A percentile compares a stretch with the other conserved stretches of the same genome.
Evolutionary conservation across 1,140 invertebrate species (phyloP).

Genomic region (Eurosta solidaginis): DNA sequence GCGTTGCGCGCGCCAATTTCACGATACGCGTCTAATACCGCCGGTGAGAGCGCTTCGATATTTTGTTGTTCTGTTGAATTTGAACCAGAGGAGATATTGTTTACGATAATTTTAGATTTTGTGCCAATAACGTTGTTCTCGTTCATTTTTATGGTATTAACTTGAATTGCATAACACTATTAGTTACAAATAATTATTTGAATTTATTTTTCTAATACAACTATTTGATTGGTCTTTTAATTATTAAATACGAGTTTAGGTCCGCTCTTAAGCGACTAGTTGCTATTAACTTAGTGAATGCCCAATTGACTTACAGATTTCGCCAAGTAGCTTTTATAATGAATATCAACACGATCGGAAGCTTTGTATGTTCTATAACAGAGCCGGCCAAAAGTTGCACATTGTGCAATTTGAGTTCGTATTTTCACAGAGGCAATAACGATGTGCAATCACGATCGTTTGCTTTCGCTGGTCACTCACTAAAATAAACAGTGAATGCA

Average conservation of each 20-base stretch:
- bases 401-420: too few relatives aligned
- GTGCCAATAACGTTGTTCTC: background rate
- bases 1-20: background rate
- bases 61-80: background rate
- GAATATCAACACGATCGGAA: background rate
- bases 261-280: background rate
- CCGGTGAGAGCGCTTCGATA: slow-evolving; percentile 5
- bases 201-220: too few relatives aligned
- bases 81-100: background rate
- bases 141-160: background rate
- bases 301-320: background rate
- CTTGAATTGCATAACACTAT: background rate
- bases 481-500: too few relatives aligned
- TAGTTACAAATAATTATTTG: background rate
- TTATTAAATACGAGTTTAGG: background rate
- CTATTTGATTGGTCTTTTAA: too few relatives aligned
- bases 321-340: background rate
- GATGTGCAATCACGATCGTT: too few relatives aligned
- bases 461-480: too few relatives aligned
- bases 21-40: slow-evolving; percentile 27
- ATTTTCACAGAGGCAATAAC: too few relatives aligned
- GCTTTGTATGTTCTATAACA: background rate
- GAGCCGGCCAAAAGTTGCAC: background rate
- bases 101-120: background rate
- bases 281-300: background rate